Evolutionary conservation across 2,113 vertebrate genomes (phyloP).

Genomic region (Saccopteryx leptura): DNA sequence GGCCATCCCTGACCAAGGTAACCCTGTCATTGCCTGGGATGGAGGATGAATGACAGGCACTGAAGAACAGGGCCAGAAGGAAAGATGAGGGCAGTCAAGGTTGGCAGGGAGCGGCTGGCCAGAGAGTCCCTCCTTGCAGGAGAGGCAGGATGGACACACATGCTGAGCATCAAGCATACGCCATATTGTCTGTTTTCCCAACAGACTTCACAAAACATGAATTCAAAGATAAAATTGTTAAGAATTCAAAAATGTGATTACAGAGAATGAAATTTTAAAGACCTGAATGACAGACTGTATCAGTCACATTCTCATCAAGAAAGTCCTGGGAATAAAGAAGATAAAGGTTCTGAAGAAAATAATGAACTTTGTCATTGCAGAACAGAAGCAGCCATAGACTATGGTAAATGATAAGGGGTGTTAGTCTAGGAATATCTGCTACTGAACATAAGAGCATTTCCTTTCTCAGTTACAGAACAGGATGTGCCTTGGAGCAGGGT

Average conservation of each 20-base stretch:
- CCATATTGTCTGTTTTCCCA: background rate
- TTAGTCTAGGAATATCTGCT: background rate
- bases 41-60: fast-evolving
- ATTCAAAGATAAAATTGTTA: background rate
- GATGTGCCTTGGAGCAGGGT: background rate
- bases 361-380: background rate
- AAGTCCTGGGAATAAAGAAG: background rate
- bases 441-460: background rate
- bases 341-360: background rate
- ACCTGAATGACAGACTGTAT: too few relatives aligned
- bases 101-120: fast-evolving
- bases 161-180: too few relatives aligned
- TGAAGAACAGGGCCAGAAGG: background rate
- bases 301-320: background rate
- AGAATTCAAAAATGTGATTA: background rate
- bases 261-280: background rate
- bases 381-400: background rate
- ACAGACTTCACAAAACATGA: background rate
- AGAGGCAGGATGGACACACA: background rate
- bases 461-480: background rate
- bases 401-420: background rate
- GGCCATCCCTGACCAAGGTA: background rate
- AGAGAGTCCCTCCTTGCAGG: background rate
- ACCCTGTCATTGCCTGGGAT: background rate
- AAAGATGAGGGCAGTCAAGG: fast-evolving